Base-by-base conservation (phyloP, 1,140 invertebrate species). In the Geopemphigus sp. region DNA sequence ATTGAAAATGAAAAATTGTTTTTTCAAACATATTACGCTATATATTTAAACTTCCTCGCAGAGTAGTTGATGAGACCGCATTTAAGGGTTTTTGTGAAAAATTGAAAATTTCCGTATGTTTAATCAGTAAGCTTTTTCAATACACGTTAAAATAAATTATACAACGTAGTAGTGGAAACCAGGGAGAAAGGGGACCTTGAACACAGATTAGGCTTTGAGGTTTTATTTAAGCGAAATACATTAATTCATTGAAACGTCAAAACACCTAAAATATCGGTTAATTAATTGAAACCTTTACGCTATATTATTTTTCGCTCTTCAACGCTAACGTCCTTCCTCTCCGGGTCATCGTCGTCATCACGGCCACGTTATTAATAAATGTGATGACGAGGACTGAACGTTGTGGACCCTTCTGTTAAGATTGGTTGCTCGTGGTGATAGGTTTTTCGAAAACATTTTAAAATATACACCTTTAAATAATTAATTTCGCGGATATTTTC, bases 231-330 rank as follows among this genome's bases (percentile, higher is more conserved):
- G 32, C 22, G 57, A 63, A 78, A 39, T 57, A 61, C 74, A 78
- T 78, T 59, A 78, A 76, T 76, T 54, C 74, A 78, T 47, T 61
- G 74, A 78, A 78, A 78, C 39, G 74, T 78, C 74, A 78, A 78
- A 78, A 78, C 57, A 57, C 19, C 47, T 24, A 63, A 78, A 78
- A 78, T 57, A 78, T 78, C 47, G 39, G 39, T 63, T 78, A 32
- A 78, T 78, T 63, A 76, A 78, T 78, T 63, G 74, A 78, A 78
- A 61, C 74, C 54, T 63, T 63, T 47, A 24, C 74, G 63, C 39
- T 47, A 78, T 78, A 57, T 78, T 78, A 78, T 78, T 47, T 4
- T 39, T 39, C 32, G 32, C 32, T 8, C 8, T 39, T 39, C 32
- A 39, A n/a, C n/a, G n/a, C n/a, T n/a, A n/a, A n/a, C 32, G 32